Base-by-base conservation (phyloP, 2,888 invertebrate species). In the Fragum sueziense region DNA sequence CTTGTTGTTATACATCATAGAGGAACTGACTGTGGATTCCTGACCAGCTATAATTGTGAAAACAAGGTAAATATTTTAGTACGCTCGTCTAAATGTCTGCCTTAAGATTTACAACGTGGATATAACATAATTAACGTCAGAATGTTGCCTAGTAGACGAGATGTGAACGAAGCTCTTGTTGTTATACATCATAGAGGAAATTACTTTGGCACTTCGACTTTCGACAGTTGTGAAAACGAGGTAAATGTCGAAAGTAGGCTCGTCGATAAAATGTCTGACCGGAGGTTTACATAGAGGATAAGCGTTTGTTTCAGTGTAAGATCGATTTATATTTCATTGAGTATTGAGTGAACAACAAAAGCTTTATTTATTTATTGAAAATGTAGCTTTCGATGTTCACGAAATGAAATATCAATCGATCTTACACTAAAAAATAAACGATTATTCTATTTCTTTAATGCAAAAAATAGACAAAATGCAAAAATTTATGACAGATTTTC, bases 1-100 rank as follows among this genome's bases (percentile, higher is more conserved):
- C 33, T 80, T 22, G 29, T 76, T n/a, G 69, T 74, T 29, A 27
- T 76, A 51, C 80, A 76, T 37, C 70, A 70, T 29, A 41, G 47
- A 33, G 80, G 65, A 2, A 33, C 54, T 1, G 76, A 80, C 54
- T 80, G 80, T 61, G 25, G 29, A 1, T 71, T 72, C 51, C 7
- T 17, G 6, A 11, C 65, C 11, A 62, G 9, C 11, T 17, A 34
- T 4, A 20, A 7, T 31, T 51, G 69, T 52, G 4, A 9, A 20
- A n/a, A 33, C n/a, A 33, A 68, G 68, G 68, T 69, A 33, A 25
- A 47, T 37, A 9, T 37, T 14, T n/a, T n/a, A n/a, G n/a, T n/a
- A n/a, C n/a, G n/a, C n/a, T n/a, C n/a, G n/a, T n/a, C n/a, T n/a
- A n/a, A n/a, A n/a, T n/a, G n/a, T n/a, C n/a, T 62, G 27, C 17